Conservation (phyloP, 2,113 vertebrate species). For the Isurus oxyrinchus region DNA sequence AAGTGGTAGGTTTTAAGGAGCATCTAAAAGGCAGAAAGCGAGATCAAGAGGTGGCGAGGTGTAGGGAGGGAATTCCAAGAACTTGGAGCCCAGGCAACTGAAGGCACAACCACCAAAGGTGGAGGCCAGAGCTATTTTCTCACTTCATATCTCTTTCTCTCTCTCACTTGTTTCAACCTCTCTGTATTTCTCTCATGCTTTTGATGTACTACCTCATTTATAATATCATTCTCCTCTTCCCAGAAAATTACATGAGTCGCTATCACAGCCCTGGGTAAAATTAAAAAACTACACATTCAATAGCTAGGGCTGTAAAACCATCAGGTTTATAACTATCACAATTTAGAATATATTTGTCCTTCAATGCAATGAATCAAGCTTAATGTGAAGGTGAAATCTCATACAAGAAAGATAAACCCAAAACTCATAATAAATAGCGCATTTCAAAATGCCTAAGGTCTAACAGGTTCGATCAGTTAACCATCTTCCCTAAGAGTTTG, state of each 20-base stretch:
- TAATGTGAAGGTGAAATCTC: not conserved
- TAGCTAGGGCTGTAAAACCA: not conserved
- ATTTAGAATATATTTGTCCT: not conserved
- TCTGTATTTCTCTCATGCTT: not conserved
- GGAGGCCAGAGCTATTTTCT: not conserved
- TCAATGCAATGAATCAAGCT: not conserved
- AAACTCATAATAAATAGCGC: constrained; percentile 8
- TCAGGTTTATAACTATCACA: not conserved
- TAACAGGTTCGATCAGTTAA: not conserved
- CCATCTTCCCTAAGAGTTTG: not conserved
- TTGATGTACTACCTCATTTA: not conserved
- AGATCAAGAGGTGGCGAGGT: not conserved
- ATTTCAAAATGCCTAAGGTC: not conserved
- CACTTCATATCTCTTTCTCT: not conserved
- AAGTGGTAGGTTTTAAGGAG: not conserved
- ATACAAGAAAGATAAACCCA: not conserved
- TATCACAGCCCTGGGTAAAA: not conserved
- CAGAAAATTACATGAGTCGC: not conserved
- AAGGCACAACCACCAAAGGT: not conserved
- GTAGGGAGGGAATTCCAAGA: not conserved
- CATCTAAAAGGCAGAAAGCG: no score
- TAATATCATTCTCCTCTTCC: not conserved
- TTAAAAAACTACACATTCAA: not conserved
- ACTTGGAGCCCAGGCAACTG: not conserved
- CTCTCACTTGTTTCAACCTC: not conserved